phyloP scores from a whole-genome alignment of 2,888 invertebrate genomes.

The Tolmerus cingulatus region DNA sequence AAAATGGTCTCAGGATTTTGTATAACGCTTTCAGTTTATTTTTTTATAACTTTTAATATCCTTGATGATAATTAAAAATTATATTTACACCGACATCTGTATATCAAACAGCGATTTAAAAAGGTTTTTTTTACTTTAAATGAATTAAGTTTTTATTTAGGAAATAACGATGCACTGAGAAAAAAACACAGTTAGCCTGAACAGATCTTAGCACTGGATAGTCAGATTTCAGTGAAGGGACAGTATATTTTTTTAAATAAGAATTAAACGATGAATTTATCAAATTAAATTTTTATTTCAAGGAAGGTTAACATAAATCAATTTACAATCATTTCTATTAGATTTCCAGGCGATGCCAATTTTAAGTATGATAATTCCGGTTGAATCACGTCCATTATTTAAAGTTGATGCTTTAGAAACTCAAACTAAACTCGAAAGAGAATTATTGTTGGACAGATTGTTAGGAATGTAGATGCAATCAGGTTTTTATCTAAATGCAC shows the following conservation, averaged over 20 bases:
- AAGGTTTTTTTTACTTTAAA: no score
- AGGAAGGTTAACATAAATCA: no score
- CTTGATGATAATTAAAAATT: not conserved
- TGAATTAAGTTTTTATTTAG: no score
- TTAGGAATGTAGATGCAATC: not conserved
- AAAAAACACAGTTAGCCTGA: no score
- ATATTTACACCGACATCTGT: no score
- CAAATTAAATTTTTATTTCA: no score
- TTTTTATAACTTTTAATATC: not conserved
- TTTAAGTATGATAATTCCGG: not conserved
- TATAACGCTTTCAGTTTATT: not conserved
- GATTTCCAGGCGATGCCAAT: not conserved
- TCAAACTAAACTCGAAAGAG: not conserved
- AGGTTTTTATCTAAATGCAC: not conserved
- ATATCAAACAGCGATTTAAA: not conserved
- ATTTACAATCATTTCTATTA: no score
- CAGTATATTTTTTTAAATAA: no score
- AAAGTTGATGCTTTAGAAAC: not conserved
- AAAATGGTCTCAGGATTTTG: not conserved
- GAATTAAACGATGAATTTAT: no score
- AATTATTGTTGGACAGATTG: not conserved
- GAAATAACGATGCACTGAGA: no score
- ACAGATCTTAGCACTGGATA: no score
- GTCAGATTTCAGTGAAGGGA: no score
- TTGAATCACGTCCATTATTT: not conserved